Conservation (phyloP, 1,140 invertebrate genomes). For the Hypsibius dujardini region DNA sequence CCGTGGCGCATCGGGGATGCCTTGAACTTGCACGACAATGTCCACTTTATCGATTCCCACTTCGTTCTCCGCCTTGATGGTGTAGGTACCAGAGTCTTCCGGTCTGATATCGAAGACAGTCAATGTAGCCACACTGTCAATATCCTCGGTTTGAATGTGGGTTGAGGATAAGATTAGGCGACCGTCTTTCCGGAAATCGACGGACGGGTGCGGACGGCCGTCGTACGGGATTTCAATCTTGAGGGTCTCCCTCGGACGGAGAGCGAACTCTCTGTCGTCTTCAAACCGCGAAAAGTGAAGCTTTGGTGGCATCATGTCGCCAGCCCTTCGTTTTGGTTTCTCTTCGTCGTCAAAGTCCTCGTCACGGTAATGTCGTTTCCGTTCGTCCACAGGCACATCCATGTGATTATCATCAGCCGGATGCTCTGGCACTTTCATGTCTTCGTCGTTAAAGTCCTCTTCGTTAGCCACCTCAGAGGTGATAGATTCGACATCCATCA, state of each 20-base stretch:
- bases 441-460: background rate
- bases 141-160: slow-evolving; percentile 16
- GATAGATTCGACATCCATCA: slow-evolving; percentile 15
- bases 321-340: background rate
- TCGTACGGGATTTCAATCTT: slow-evolving; percentile 30
- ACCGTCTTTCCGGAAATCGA: slow-evolving; percentile 11
- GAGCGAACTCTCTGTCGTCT: background rate
- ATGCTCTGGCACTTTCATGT: background rate
- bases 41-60: background rate
- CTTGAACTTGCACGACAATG: background rate
- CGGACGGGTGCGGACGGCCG: slow-evolving; percentile 26
- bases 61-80: slow-evolving; percentile 15
- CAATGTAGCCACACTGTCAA: slow-evolving; percentile 9
- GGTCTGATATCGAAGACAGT: slow-evolving; percentile 19
- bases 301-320: slow-evolving; percentile 9
- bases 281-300: background rate
- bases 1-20: slow-evolving; percentile 8
- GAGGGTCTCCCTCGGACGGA: slow-evolving; percentile 28
- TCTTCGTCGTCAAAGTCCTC: background rate
- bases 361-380: background rate
- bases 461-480: slow-evolving; percentile 8
- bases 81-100: slow-evolving; percentile 19
- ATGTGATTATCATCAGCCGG: background rate
- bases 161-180: background rate
- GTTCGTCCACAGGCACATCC: slow-evolving; percentile 4